These are phyloP conservation scores for Keiferia lycopersicella DNA, from an alignment of 2,888 invertebrate species.

Conservation along the genomic window DNA sequence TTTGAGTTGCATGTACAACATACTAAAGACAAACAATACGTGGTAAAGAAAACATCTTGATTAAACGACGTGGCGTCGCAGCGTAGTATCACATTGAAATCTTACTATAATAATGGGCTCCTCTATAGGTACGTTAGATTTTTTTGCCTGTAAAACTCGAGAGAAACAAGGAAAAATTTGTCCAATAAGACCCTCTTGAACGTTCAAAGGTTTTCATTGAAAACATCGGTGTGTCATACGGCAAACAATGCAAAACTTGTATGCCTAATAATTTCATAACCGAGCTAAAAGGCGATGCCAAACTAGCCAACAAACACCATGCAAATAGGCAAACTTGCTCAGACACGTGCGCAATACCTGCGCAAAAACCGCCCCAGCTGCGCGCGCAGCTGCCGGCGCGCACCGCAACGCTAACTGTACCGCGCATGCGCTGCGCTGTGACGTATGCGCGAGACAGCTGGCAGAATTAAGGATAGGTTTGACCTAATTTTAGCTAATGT, in stretches of 20 bases:
- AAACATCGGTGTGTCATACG: no score
- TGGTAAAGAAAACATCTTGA: no score
- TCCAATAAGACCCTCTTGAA: no score
- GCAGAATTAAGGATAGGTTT: neutral
- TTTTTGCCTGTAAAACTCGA: no score
- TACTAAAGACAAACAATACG: no score
- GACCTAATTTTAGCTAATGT: constrained; percentile 19
- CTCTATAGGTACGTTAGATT: no score
- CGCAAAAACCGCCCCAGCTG: constrained; percentile 29
- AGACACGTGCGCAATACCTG: constrained; percentile 32
- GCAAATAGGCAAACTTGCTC: constrained; percentile 26
- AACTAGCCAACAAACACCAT: constrained; percentile 5
- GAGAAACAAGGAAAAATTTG: no score
- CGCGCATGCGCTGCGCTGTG: constrained; percentile 21
- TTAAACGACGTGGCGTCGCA: no score
- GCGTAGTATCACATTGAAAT: no score
- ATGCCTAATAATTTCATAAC: neutral
- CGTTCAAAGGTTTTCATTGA: no score
- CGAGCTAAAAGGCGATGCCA: neutral
- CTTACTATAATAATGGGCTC: no score
- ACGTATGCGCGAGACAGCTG: constrained; percentile 13
- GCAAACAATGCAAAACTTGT: neutral
- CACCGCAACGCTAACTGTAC: constrained; percentile 25
- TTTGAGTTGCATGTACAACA: no score
- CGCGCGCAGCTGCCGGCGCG: constrained; percentile 31